phyloP scores from a whole-genome alignment of 2,797 vertebrate genomes.

The Menidia menidia region DNA sequence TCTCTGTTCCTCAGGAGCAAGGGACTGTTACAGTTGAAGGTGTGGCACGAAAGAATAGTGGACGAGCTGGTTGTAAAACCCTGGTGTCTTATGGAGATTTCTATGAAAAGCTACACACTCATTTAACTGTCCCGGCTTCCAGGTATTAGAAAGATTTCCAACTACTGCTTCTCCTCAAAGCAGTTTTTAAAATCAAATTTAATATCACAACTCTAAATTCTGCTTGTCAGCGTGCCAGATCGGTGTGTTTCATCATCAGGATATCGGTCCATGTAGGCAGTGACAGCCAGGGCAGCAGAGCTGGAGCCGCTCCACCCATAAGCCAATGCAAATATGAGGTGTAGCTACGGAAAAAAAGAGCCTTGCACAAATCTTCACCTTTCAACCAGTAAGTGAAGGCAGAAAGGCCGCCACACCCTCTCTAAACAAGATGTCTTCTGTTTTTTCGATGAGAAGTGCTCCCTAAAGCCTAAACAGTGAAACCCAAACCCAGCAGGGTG shows the following conservation, averaged over 20 bases:
- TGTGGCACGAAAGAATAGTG: conserved; percentile 3
- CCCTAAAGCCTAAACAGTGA: conserved; percentile 27
- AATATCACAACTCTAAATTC: conserved; percentile 1
- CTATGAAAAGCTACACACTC: background rate
- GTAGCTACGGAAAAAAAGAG: conserved; percentile 21
- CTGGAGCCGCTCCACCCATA: conserved; percentile 38
- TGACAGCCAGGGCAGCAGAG: conserved; percentile 18
- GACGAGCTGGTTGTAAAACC: conserved; percentile 1
- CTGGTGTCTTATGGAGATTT: background rate
- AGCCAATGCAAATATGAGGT: conserved; percentile 62
- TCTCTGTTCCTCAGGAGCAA: background rate
- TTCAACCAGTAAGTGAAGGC: conserved; percentile 7
- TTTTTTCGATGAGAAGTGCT: conserved; percentile 8
- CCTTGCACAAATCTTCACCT: conserved; percentile 1
- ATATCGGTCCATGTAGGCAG: conserved; percentile 5
- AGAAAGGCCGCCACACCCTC: conserved; percentile 11
- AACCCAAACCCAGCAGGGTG: conserved; percentile 41
- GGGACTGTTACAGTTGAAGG: background rate
- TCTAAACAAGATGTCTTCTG: conserved; percentile 3
- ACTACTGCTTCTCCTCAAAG: conserved; percentile 24
- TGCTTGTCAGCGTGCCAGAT: conserved; percentile 35
- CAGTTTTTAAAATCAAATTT: conserved; percentile 21
- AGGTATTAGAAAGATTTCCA: background rate
- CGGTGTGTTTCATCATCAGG: background rate
- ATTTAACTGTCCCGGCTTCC: conserved; percentile 1